A percentile compares a stretch with the other conserved stretches of the same genome.
Evolutionary conservation across 2,113 vertebrate species (phyloP).

Genomic region (Synchiropus splendidus): DNA sequence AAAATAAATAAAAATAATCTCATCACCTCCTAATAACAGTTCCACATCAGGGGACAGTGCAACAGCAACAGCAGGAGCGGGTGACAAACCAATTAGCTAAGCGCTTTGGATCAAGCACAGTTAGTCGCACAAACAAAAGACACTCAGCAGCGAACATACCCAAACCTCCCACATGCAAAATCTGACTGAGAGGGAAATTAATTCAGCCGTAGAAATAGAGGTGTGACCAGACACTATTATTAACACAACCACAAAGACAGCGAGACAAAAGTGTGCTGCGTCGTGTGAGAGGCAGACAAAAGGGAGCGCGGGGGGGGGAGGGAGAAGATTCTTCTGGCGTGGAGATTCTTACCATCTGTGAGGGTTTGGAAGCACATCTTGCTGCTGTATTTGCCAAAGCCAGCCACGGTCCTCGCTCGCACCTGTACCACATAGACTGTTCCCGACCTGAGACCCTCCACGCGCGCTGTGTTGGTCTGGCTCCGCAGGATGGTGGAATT

Average conservation of each 20-base stretch:
- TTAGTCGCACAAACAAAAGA: slow-evolving; percentile 57
- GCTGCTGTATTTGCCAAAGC: slow-evolving; percentile 97
- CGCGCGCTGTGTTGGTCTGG: slow-evolving; percentile 87
- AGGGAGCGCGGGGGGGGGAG: not conserved
- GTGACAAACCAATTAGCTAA: slow-evolving; percentile 61
- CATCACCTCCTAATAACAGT: slow-evolving; percentile 61
- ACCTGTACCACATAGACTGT: slow-evolving; percentile 96
- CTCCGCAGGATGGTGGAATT: slow-evolving; percentile 91
- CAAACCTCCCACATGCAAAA: slow-evolving; percentile 20
- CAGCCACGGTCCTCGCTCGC: slow-evolving; percentile 90
- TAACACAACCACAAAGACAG: slow-evolving; percentile 31
- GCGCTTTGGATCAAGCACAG: slow-evolving; percentile 55
- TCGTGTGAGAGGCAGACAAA: slow-evolving; percentile 6
- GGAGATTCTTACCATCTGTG: slow-evolving; percentile 81
- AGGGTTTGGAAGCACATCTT: slow-evolving; percentile 99
- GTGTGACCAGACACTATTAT: slow-evolving; percentile 38
- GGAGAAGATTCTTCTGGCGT: slow-evolving; percentile 34
- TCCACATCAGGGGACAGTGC: slow-evolving; percentile 61
- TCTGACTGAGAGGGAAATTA: slow-evolving; percentile 33
- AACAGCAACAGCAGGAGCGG: slow-evolving; percentile 49
- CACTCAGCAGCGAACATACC: slow-evolving; percentile 29
- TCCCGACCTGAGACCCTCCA: slow-evolving; percentile 82
- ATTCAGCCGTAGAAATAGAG: slow-evolving; percentile 40
- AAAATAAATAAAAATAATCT: slow-evolving; percentile 42
- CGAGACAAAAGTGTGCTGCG: slow-evolving; percentile 11